A percentile compares a stretch with the other conserved stretches of the same genome.
Evolutionary conservation across 2,797 vertebrate species (phyloP).

Genomic region (Remorina albescens): DNA sequence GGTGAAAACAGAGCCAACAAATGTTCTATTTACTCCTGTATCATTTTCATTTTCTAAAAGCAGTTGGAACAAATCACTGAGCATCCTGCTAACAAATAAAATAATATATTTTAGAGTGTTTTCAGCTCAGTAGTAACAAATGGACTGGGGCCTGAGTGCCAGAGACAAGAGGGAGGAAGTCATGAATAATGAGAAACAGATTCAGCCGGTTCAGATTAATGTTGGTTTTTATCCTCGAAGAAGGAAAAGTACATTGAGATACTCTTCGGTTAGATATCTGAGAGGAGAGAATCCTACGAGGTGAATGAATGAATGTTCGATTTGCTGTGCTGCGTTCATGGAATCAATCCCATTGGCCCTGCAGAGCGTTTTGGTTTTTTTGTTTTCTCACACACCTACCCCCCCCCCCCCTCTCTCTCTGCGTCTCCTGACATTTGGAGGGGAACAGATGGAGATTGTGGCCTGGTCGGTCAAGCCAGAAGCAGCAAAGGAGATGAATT

Average conservation of each 20-base stretch:
- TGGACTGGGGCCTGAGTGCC: not conserved
- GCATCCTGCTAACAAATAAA: not conserved
- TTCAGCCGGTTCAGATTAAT: too few species aligned
- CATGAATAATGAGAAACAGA: not conserved
- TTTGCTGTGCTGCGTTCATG: conserved; percentile 52
- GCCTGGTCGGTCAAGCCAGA: conserved; percentile 69
- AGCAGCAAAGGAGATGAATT: conserved; percentile 75
- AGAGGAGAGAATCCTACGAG: conserved; percentile 21
- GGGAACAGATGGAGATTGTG: conserved; percentile 79
- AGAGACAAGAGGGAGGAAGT: not conserved
- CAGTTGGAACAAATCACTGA: conserved; percentile 6
- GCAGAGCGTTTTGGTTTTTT: too few species aligned
- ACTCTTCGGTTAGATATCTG: conserved; percentile 36
- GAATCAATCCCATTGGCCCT: too few species aligned
- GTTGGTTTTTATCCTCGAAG: conserved; percentile 6
- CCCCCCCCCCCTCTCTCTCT: conserved; percentile 56
- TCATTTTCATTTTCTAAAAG: conserved; percentile 1
- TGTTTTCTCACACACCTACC: conserved; percentile 54
- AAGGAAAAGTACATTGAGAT: conserved; percentile 15
- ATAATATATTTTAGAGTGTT: not conserved
- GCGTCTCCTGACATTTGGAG: conserved; percentile 73
- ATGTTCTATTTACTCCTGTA: not conserved
- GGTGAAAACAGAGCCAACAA: conserved; percentile 1
- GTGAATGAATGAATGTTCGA: conserved; percentile 57
- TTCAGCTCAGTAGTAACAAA: not conserved